phyloP scores from a whole-genome alignment of 2,113 vertebrate genomes.

The Tachuris rubrigastra region DNA sequence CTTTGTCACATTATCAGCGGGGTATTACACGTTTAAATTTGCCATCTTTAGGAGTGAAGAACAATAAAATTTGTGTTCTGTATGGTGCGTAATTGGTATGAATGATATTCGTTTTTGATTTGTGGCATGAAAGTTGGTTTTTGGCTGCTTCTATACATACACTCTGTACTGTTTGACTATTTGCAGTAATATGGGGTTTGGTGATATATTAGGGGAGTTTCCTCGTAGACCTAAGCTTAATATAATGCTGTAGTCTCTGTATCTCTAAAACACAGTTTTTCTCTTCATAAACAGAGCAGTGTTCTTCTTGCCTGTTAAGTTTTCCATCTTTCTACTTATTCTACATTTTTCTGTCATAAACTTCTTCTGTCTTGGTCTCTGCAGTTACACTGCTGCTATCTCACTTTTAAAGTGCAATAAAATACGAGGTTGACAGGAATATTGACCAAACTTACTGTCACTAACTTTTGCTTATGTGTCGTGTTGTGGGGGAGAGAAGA shows the following conservation, averaged over 20 bases:
- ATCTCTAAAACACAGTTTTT: neutral
- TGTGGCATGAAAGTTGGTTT: neutral
- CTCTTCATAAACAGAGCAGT: neutral
- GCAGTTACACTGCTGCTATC: neutral
- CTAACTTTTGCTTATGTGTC: neutral
- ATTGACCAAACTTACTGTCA: neutral
- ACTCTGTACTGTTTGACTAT: neutral
- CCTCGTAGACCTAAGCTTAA: accelerated
- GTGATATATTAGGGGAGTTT: neutral
- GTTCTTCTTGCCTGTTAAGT: neutral
- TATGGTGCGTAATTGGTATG: neutral
- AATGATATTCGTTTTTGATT: neutral
- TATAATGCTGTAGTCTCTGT: neutral
- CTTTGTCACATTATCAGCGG: neutral
- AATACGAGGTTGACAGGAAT: neutral
- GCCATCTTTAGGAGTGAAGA: neutral
- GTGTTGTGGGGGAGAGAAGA: neutral
- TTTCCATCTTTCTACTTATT: neutral
- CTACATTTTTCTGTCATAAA: neutral
- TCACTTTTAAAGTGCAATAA: neutral
- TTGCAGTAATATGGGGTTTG: neutral
- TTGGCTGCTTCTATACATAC: neutral
- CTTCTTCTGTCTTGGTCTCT: neutral
- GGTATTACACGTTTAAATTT: neutral
- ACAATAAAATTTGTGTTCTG: neutral